Conservation (phyloP, 1,140 invertebrate species). For the Vanessa atalanta region DNA sequence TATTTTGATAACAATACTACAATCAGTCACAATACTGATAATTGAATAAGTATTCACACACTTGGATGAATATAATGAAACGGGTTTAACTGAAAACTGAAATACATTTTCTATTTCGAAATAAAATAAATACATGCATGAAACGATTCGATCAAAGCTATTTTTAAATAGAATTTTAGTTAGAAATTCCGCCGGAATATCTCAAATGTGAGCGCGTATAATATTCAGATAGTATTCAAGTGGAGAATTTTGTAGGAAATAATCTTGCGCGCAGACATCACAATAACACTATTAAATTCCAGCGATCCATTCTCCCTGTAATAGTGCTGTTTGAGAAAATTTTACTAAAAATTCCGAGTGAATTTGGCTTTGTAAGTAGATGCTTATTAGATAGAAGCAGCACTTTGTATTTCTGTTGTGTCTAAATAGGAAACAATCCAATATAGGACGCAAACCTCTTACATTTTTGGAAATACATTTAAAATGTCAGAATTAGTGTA, state of each 20-base stretch:
- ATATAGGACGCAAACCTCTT: too few relatives aligned
- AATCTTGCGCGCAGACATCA: neutral
- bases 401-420: too few relatives aligned
- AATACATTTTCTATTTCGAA: neutral
- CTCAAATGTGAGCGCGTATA: neutral
- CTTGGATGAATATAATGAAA: too few relatives aligned
- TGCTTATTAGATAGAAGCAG: neutral
- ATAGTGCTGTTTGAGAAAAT: neutral
- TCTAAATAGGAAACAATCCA: too few relatives aligned
- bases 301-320: neutral
- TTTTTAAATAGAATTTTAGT: conserved; percentile 1
- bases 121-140: neutral
- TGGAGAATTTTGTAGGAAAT: conserved; percentile 1
- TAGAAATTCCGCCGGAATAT: conserved; percentile 3
- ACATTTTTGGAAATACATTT: too few relatives aligned
- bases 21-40: too few relatives aligned
- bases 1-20: too few relatives aligned
- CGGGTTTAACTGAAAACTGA: neutral
- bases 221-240: neutral
- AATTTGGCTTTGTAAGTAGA: neutral
- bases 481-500: too few relatives aligned
- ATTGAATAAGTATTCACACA: too few relatives aligned
- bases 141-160: neutral
- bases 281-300: conserved; percentile 8
- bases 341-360: neutral